These are phyloP conservation scores for Pseudomyrmex dendroicus DNA, from an alignment of 1,140 invertebrate species.

Conservation along the genomic window DNA sequence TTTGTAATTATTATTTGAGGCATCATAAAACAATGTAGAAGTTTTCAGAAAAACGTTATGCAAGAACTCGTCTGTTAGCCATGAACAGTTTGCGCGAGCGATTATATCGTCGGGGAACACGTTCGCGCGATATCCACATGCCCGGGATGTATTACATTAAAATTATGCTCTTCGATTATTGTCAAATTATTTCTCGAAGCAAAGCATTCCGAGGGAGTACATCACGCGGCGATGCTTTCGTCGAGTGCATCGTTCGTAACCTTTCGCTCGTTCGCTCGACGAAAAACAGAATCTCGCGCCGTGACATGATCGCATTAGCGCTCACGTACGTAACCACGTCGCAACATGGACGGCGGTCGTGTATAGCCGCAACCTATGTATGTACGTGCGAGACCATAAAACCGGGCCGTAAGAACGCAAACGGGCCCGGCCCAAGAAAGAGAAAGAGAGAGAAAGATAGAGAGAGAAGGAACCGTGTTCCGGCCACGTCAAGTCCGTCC, in stretches of 20 bases:
- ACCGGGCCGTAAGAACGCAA: slow-evolving; percentile 77
- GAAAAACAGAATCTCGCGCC: slow-evolving; percentile 65
- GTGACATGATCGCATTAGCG: slow-evolving; percentile 39
- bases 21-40: slow-evolving; percentile 34
- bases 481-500: slow-evolving; percentile 81
- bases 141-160: background rate
- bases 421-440: slow-evolving; percentile 42
- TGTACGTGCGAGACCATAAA: slow-evolving; percentile 77
- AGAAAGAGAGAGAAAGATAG: background rate
- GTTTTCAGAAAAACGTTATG: background rate
- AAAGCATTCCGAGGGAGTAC: background rate
- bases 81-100: slow-evolving; percentile 32
- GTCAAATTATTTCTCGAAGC: background rate
- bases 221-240: background rate
- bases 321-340: slow-evolving; percentile 36
- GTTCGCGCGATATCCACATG: slow-evolving; percentile 40
- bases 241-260: background rate
- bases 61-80: slow-evolving; percentile 28
- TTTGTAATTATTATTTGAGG: slow-evolving; percentile 47
- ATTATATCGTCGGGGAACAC: slow-evolving; percentile 29
- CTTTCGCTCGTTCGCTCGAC: slow-evolving; percentile 7
- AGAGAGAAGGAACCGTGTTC: slow-evolving; percentile 71
- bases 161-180: slow-evolving; percentile 5
- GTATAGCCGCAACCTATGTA: slow-evolving; percentile 67
- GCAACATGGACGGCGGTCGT: slow-evolving; percentile 62